These are phyloP conservation scores for Heliconius hortense DNA, from an alignment of 2,888 invertebrate genomes.

Conservation along the genomic window DNA sequence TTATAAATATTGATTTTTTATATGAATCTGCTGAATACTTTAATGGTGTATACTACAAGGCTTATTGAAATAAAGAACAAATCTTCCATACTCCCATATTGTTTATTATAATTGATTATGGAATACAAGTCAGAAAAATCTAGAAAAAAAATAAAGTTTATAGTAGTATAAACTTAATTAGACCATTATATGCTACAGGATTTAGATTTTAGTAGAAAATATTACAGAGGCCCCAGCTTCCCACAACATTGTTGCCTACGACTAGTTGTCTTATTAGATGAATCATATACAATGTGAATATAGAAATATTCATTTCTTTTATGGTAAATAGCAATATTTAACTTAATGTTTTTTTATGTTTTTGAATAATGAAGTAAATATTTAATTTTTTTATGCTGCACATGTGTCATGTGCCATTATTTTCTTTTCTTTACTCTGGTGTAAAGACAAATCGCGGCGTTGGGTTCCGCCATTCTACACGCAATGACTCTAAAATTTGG, in stretches of 20 bases:
- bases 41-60: slow-evolving; percentile 27
- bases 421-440: no score
- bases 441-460: no score
- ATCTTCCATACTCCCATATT: slow-evolving; percentile 29
- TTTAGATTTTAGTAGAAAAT: background rate
- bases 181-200: slow-evolving; percentile 9
- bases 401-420: no score
- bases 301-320: background rate
- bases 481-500: no score
- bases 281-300: background rate
- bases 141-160: slow-evolving; percentile 1
- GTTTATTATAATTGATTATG: background rate
- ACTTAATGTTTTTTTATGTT: no score
- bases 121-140: background rate
- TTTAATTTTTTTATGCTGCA: no score
- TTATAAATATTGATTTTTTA: background rate
- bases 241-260: slow-evolving; percentile 21
- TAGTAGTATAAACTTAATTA: slow-evolving; percentile 7
- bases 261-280: slow-evolving; percentile 32
- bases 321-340: no score
- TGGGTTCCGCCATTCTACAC: no score
- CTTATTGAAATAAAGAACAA: slow-evolving; percentile 15
- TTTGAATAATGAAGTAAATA: no score
- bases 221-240: slow-evolving; percentile 8
- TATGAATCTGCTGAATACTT: slow-evolving; percentile 3